These are phyloP conservation scores for Threskiornis aethiopicus DNA, from an alignment of 2,797 vertebrate species.

Conservation along the genomic window DNA sequence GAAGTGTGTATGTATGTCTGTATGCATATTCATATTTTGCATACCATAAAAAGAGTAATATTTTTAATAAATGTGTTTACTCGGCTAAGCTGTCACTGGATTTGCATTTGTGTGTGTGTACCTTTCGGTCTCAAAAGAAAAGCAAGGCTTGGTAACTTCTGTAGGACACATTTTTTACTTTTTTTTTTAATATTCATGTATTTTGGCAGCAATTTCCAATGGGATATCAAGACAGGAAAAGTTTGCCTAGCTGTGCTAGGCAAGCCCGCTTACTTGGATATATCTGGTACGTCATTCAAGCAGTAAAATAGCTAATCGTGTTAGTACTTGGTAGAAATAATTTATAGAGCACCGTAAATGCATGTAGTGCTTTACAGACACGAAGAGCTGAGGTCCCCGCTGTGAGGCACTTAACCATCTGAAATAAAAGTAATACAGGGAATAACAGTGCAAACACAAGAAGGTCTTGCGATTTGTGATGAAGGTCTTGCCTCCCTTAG, in stretches of 20 bases:
- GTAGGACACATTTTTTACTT: neutral
- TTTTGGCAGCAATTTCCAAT: neutral
- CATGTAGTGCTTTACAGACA: neutral
- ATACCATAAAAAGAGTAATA: neutral
- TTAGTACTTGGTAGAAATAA: neutral
- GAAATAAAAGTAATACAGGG: neutral
- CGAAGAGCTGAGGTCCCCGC: neutral
- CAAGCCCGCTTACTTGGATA: neutral
- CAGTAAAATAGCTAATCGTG: neutral
- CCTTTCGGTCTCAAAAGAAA: neutral
- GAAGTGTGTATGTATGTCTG: rapidly evolving
- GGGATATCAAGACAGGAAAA: neutral
- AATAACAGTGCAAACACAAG: conserved; percentile 6
- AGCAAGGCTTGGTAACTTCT: neutral
- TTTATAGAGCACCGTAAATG: neutral
- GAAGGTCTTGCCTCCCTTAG: neutral
- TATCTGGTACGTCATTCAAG: too few relatives aligned
- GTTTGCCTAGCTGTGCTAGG: neutral
- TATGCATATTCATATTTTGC: neutral
- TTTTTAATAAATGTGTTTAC: neutral
- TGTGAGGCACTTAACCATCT: neutral
- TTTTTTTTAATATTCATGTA: neutral
- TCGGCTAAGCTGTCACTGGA: rapidly evolving
- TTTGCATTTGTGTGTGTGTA: neutral
- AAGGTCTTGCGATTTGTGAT: neutral